Base-by-base conservation (phyloP, 2,113 vertebrate genomes). In the Raja brachyura region DNA sequence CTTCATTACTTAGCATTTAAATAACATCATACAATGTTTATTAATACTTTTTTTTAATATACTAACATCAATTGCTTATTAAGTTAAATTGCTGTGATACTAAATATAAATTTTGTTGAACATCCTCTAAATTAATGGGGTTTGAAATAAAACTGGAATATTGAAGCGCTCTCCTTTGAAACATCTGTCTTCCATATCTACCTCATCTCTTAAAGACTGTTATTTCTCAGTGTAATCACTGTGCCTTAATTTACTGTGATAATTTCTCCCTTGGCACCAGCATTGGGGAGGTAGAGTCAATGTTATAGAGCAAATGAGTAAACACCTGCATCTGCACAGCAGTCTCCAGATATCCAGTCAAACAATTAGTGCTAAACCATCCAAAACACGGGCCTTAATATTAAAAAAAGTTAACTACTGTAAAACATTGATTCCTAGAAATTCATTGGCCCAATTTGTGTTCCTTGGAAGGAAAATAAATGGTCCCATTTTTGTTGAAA, bases 181-280 rank as follows among this genome's bases (percentile, higher is more conserved):
- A 63, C 83, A 88, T 66, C 28, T 88, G 11, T 63, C 83, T 88
- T 88, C 83, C 13, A 31, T 63, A 8, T n/a, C 59, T 18, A 66
- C 14, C 14, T 63, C 28, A 28, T 33, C 59, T 88, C 28, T n/a
- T 11, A 88, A 14, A 88, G 56, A 31, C 5, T 63, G 59, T 31
- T 88, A 63, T 33, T 88, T 63, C 59, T 66, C 59, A 18, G 13
- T 31, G 59, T 63, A 63, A 59, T 88, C 28, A 9, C 14, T 33
- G 48, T 63, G 59, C 83, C 28, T 88, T 31, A 88, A 66, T 66
- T 88, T n/a, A 63, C 56, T 63, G 59, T 66, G 83, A 28, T 63
- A 88, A 88, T 88, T 88, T 63, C 28, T 88, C n/a, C 28, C 83
- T 88, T 63, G 83, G 59, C 63, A 88, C 28, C 81, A 63, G n/a